phyloP scores from a whole-genome alignment of 92 coral and sea anemone species.

The Pocillopora grandis region DNA sequence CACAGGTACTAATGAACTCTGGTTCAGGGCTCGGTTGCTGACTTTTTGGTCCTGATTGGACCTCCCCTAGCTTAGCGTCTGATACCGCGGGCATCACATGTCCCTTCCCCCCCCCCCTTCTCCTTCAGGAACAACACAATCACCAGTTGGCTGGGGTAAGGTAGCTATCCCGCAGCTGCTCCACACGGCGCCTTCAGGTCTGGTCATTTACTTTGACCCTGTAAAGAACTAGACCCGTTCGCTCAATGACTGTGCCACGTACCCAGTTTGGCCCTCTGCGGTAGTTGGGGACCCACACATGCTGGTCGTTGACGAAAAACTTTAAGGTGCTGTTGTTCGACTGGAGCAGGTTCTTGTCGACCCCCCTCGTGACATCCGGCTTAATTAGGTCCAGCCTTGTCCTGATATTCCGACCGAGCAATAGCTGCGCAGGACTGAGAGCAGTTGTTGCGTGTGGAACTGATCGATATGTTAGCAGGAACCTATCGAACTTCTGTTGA shows the following conservation, averaged over 20 bases:
- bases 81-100: no score
- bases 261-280: no score
- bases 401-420: background rate
- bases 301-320: no score
- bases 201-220: conserved; percentile 34
- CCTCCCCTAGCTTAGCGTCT: no score
- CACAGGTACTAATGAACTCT: no score
- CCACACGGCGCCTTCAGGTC: conserved; percentile 54
- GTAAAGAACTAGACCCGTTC: conserved; percentile 27
- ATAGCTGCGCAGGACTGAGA: background rate
- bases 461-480: no score
- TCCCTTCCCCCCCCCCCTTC: no score
- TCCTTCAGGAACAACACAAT: background rate
- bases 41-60: background rate
- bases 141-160: background rate
- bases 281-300: no score
- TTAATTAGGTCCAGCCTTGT: conserved; percentile 39
- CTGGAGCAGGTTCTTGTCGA: conserved; percentile 37
- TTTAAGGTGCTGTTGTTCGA: conserved; percentile 13
- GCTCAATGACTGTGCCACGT: no score
- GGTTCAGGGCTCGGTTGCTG: no score
- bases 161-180: conserved; percentile 35
- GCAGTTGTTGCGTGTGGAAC: no score
- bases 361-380: conserved; percentile 32
- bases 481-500: no score